A percentile compares a stretch with the other conserved stretches of the same genome.
Conservation (phyloP, 2,797 vertebrate genomes). For the Eptatretus atami region DNA sequence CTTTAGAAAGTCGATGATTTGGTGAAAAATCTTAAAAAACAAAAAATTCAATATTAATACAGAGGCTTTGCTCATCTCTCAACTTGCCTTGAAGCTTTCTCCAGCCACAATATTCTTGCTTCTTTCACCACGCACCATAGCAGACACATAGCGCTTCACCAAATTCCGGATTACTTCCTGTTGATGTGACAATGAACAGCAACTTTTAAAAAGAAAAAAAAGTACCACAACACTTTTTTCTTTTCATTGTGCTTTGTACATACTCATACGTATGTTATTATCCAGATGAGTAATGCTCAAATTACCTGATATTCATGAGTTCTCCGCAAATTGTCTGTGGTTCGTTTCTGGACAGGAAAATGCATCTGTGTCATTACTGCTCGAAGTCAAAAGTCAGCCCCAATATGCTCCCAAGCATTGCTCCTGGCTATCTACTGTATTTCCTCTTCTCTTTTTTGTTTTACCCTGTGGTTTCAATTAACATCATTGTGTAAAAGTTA, state of each 20-base stretch:
- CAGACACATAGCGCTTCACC: conserved; percentile 69
- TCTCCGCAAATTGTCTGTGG: conserved; percentile 3
- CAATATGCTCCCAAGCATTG: no score
- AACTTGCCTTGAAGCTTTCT: conserved; percentile 18
- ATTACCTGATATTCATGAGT: conserved; percentile 5
- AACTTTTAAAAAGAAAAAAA: not conserved
- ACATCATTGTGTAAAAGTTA: no score
- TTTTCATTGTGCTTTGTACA: conserved; percentile 1
- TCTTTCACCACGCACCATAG: conserved; percentile 84
- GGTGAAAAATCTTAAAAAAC: no score
- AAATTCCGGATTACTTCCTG: conserved; percentile 78
- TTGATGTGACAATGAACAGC: conserved; percentile 9
- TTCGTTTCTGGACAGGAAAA: not conserved
- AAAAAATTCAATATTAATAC: no score
- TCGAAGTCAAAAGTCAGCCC: no score
- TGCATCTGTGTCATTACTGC: not conserved
- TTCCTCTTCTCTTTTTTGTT: no score
- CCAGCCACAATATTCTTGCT: conserved; percentile 17
- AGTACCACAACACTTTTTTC: not conserved
- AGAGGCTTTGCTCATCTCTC: no score
- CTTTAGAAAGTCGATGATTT: no score
- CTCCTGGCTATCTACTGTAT: no score
- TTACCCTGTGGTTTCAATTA: no score
- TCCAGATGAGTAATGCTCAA: not conserved
- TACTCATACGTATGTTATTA: not conserved